A percentile compares a stretch with the other conserved stretches of the same genome.
Conservation (phyloP, 2,113 vertebrate genomes). For the Scopus umbretta region DNA sequence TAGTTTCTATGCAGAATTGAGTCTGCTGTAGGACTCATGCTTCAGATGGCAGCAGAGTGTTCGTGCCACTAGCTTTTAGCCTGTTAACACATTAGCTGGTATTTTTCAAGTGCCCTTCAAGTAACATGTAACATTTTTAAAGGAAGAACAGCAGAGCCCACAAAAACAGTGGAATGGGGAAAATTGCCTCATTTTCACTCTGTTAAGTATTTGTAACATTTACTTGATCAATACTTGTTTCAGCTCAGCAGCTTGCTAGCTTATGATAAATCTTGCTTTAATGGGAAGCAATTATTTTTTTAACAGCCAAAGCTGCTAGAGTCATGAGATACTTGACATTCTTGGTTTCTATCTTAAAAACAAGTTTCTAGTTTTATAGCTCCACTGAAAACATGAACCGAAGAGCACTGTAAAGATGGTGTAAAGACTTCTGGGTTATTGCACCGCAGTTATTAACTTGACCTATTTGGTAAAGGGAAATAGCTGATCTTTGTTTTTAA, state of each 20-base stretch:
- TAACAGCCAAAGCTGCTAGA: not conserved
- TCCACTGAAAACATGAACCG: not conserved
- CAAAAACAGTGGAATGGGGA: not conserved
- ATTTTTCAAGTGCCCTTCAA: not conserved
- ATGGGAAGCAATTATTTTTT: not conserved
- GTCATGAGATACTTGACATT: not conserved
- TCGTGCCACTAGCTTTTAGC: not conserved
- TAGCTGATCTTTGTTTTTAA: not conserved
- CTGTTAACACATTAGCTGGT: not conserved
- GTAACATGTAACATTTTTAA: not conserved
- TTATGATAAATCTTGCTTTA: not conserved
- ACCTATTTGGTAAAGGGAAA: not conserved
- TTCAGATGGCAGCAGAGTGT: not conserved
- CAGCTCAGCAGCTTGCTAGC: not conserved
- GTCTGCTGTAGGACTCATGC: not conserved
- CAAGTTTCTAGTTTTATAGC: not conserved
- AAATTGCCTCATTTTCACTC: not conserved
- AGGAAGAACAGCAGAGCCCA: not conserved
- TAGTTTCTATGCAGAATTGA: not conserved
- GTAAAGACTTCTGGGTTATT: not conserved
- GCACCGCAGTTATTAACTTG: not conserved
- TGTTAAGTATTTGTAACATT: not conserved
- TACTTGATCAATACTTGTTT: not conserved
- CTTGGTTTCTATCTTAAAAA: not conserved
- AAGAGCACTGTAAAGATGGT: not conserved